Evolutionary conservation across 2,797 vertebrate species (phyloP), one percentile per base, ranked within the genome.

Genomic region (Aythya fuligula): DNA sequence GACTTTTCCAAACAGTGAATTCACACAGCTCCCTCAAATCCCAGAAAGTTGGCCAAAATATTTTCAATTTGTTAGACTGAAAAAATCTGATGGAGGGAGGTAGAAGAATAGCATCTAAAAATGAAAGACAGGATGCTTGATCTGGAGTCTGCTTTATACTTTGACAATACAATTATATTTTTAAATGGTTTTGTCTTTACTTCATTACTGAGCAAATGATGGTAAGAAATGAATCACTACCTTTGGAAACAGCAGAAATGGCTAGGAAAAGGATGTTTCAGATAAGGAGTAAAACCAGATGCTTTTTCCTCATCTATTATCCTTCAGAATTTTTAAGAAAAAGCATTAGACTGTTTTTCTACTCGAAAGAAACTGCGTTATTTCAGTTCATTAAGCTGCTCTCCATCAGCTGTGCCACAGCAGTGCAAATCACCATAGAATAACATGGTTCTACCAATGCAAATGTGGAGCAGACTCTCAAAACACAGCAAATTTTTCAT

Each of bases 391-490:
- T 1, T 8, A 61, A 86, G 57, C 38, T 28, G 32, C 24, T 73
- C 32, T 58, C 20, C 10, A 13, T 19, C 62, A 49, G 28, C 45
- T 62, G 28, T 47, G 41, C 32, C 58, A n/a, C 0, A 62, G 71
- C 58, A 70, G 28, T 13, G 41, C 57, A 58, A 89, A 34, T 19
- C 43, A 60, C 36, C 19, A 30, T 0, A 39, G 67, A 66, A 74
- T 19, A 51, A 41, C 12, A 4, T 0, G 0, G 32, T 32, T 43
- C 67, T 47, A 36, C 20, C 41, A n/a, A 15, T 0, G 3, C 16
- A 18, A 22, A 1, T 8, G 28, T 32, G 20, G 6, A 39, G n/a
- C 22, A 32, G 62, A 20, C 45, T 76, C 39, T 64, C 17, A 2
- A 53, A 24, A 49, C 0, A 4, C 41, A 20, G 28, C 22, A 62